These are phyloP conservation scores for Laothoe populi DNA, from an alignment of 2,888 invertebrate species.

Conservation along the genomic window DNA sequence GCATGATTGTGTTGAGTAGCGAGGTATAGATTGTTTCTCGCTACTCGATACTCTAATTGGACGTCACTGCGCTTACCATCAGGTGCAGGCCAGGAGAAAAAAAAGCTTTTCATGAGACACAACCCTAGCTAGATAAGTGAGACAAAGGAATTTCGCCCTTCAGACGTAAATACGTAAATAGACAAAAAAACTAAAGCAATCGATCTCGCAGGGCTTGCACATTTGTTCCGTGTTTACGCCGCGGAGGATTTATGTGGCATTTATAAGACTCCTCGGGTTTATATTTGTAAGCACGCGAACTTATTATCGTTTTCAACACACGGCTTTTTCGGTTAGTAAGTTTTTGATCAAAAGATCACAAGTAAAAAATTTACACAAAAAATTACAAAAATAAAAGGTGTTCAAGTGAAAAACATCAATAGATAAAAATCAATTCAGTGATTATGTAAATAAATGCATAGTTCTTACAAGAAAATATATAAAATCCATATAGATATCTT, in stretches of 20 bases:
- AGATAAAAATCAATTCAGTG: too few relatives aligned
- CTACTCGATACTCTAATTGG: too few relatives aligned
- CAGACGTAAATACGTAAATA: constrained; percentile 7
- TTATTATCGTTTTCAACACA: not conserved
- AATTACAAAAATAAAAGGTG: too few relatives aligned
- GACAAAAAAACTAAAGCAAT: constrained; percentile 31
- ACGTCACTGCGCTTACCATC: too few relatives aligned
- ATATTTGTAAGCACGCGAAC: constrained; percentile 16
- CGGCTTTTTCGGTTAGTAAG: not conserved
- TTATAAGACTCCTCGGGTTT: constrained; percentile 1
- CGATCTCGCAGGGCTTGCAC: constrained; percentile 38
- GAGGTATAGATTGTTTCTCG: too few relatives aligned
- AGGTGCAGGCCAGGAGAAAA: not conserved
- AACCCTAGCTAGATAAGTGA: not conserved
- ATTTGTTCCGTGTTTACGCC: constrained; percentile 37
- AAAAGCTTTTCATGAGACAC: not conserved
- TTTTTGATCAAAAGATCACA: too few relatives aligned
- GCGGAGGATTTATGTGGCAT: constrained; percentile 13
- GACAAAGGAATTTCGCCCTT: constrained; percentile 13
- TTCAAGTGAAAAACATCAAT: too few relatives aligned
- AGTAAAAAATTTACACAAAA: too few relatives aligned
- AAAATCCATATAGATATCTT: too few relatives aligned
- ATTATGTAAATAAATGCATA: too few relatives aligned
- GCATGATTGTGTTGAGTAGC: too few relatives aligned
- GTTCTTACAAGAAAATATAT: too few relatives aligned